These are phyloP conservation scores for Ursus arctos DNA, from an alignment of 2,113 vertebrate genomes.

Conservation along the genomic window DNA sequence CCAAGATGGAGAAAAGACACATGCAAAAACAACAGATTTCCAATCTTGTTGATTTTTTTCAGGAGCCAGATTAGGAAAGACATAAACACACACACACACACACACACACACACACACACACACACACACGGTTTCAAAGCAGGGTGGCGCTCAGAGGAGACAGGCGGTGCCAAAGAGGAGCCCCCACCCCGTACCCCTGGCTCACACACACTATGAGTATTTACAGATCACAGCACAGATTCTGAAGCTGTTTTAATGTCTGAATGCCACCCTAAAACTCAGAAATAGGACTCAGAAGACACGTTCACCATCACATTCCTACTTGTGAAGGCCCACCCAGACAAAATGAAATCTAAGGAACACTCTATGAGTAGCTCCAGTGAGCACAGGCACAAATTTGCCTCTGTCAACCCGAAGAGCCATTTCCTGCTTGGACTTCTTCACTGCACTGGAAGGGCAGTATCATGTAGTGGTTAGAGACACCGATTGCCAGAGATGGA, in stretches of 20 bases:
- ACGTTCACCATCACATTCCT: background rate
- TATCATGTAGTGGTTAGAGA: background rate
- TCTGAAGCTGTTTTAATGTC: background rate
- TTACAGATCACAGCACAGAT: constrained; percentile 1
- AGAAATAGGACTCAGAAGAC: background rate
- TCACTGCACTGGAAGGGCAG: background rate
- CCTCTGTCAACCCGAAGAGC: background rate
- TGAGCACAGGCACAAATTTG: background rate
- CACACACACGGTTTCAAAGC: background rate
- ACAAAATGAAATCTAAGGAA: background rate
- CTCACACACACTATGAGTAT: background rate
- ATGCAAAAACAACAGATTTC: constrained; percentile 80
- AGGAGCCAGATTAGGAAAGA: constrained; percentile 73
- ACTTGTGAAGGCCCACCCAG: background rate
- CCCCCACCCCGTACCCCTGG: background rate
- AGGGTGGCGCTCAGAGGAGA: background rate
- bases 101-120: background rate
- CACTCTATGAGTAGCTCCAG: background rate
- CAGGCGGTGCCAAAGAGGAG: background rate
- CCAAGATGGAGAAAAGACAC: constrained; percentile 76
- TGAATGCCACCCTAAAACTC: constrained; percentile 20
- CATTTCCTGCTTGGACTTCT: background rate
- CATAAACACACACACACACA: constrained; percentile 51
- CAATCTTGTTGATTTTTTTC: constrained; percentile 64
- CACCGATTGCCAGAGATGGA: background rate